Conservation (phyloP, 2,797 vertebrate genomes). For the Thamnophis elegans region DNA sequence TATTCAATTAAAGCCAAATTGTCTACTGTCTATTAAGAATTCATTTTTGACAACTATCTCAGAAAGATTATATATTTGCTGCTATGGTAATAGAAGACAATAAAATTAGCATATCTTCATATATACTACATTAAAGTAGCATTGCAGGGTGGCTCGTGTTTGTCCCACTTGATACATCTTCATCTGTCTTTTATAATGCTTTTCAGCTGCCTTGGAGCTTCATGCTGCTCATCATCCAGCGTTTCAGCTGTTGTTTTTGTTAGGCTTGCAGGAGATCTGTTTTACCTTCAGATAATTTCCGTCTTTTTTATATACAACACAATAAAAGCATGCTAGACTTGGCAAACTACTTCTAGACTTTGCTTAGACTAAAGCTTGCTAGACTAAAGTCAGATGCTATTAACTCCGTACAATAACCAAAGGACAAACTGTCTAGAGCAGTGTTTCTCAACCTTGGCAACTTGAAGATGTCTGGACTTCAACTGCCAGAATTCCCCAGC, state of each 20-base stretch:
- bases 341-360: not conserved
- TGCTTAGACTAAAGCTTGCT: not conserved
- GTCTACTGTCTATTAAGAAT: not conserved
- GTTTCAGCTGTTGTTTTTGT: not conserved
- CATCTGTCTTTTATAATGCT: not conserved
- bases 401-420: not conserved
- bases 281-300: slow-evolving; percentile 2
- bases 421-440: not conserved
- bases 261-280: not conserved
- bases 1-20: not conserved
- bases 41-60: not conserved
- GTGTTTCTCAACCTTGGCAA: too few species aligned
- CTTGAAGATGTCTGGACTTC: too few species aligned
- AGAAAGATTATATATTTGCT: not conserved
- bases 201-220: not conserved
- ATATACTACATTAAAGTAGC: not conserved
- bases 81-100: not conserved
- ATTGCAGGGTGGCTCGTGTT: not conserved
- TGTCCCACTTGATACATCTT: not conserved
- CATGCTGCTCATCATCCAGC: not conserved
- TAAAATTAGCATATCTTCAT: not conserved
- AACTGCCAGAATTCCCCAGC: too few species aligned
- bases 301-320: not conserved
- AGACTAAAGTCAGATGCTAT: not conserved
- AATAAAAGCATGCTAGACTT: not conserved